Percentiles rank a stretch among this genome's conserved stretches.
Evolutionary conservation across 2,888 invertebrate species (phyloP).

Genomic region (Chouioia cunea): DNA sequence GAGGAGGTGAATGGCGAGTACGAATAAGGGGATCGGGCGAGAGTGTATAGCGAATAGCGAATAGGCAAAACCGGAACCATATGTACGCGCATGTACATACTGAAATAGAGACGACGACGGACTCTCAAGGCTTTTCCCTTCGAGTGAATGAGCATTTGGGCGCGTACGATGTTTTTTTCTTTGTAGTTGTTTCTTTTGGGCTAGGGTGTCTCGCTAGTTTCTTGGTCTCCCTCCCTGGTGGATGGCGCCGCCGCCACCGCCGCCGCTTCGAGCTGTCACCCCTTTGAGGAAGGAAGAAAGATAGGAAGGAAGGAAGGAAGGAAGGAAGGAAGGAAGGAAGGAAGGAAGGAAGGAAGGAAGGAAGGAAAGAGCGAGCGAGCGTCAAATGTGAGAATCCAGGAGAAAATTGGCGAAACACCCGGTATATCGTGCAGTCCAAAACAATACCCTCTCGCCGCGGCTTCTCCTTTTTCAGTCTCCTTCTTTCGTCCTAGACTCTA

Average conservation of each 20-base stretch:
- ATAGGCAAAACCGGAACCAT: conserved; percentile 58
- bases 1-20: conserved; percentile 35
- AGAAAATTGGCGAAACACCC: conserved; percentile 50
- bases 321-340: too few species aligned
- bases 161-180: conserved; percentile 50
- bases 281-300: conserved; percentile 22
- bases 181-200: conserved; percentile 45
- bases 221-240: conserved; percentile 27
- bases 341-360: not conserved
- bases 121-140: conserved; percentile 53
- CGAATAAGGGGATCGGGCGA: too few species aligned
- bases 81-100: too few species aligned
- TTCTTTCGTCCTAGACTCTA: conserved; percentile 33
- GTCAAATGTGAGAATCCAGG: not conserved
- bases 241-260: conserved; percentile 32
- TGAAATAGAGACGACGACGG: conserved; percentile 60
- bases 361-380: conserved; percentile 9
- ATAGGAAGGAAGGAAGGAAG: conserved; percentile 21
- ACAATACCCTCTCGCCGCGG: conserved; percentile 32
- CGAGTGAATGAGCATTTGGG: too few species aligned
- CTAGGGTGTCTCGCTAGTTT: conserved; percentile 36
- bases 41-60: conserved; percentile 56
- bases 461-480: too few species aligned
- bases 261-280: conserved; percentile 41
- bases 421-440: conserved; percentile 52